Evolutionary conservation across 2,113 vertebrate species (phyloP).

Genomic region (Cygnus atratus): DNA sequence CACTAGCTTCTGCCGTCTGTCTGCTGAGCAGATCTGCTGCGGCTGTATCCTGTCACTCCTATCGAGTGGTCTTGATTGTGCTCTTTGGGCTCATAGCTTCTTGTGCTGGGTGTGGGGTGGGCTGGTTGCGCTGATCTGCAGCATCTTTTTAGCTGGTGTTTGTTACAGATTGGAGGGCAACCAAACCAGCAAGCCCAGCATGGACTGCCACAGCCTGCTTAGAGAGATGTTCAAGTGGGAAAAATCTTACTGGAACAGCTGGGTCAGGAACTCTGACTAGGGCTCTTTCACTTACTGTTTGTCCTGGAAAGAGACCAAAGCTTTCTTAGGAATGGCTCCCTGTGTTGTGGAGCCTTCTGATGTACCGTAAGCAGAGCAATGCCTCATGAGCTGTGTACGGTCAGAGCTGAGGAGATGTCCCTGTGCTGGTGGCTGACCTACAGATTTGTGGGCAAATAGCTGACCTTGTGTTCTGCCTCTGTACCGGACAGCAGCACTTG

Average conservation of each 20-base stretch:
- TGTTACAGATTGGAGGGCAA: neutral
- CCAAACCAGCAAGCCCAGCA: neutral
- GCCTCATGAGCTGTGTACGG: accelerated
- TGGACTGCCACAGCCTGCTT: neutral
- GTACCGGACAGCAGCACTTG: accelerated
- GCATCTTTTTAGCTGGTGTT: neutral
- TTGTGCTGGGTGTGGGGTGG: neutral
- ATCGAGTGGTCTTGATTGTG: accelerated
- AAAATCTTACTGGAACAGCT: neutral
- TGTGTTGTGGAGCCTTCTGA: neutral
- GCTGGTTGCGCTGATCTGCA: neutral
- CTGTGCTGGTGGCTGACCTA: neutral
- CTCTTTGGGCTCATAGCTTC: neutral
- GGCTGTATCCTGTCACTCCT: neutral
- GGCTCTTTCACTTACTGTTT: neutral
- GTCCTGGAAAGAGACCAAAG: neutral
- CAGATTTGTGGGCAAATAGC: neutral
- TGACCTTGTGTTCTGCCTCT: neutral
- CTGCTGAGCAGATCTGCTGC: neutral
- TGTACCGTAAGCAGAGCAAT: neutral
- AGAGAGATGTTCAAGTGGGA: neutral
- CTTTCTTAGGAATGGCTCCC: neutral
- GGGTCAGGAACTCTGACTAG: neutral
- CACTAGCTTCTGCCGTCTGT: neutral
- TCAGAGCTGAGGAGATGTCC: neutral